Conservation (phyloP, 2,797 vertebrate genomes). For the Thamnophis elegans region DNA sequence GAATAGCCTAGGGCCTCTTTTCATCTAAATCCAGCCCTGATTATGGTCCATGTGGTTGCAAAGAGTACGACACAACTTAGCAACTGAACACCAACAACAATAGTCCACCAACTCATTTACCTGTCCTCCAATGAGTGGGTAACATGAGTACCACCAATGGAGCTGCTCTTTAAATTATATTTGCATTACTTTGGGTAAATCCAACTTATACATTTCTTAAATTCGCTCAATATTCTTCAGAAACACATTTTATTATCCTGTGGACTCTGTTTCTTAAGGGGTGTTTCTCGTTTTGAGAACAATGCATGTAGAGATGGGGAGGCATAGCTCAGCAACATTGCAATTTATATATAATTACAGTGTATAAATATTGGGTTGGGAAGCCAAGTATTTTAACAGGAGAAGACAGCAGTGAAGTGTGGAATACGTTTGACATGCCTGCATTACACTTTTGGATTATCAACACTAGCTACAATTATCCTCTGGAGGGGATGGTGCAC, state of each 20-base stretch:
- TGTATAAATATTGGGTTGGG: not conserved
- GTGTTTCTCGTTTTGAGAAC: not conserved
- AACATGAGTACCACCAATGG: not conserved
- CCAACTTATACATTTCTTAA: not conserved
- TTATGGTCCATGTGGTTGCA: too few relatives aligned
- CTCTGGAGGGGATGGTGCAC: not conserved
- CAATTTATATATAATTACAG: not conserved
- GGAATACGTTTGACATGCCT: not conserved
- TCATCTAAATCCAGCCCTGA: too few relatives aligned
- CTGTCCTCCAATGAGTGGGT: not conserved
- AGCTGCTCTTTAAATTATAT: not conserved
- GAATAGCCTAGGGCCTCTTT: too few relatives aligned
- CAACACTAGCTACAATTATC: not conserved
- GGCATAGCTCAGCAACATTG: not conserved
- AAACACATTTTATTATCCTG: not conserved
- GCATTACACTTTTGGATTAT: not conserved
- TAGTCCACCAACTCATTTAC: not conserved
- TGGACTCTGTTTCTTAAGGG: not conserved
- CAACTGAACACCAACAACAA: too few relatives aligned
- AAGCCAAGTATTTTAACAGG: not conserved
- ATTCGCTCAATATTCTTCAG: not conserved
- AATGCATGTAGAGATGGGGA: not conserved
- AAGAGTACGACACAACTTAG: too few relatives aligned
- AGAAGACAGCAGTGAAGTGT: not conserved
- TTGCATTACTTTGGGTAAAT: not conserved